Percentiles rank a stretch among this genome's conserved stretches.
Conservation (phyloP, 2,113 vertebrate genomes). For the Pyrgilauda ruficollis region DNA sequence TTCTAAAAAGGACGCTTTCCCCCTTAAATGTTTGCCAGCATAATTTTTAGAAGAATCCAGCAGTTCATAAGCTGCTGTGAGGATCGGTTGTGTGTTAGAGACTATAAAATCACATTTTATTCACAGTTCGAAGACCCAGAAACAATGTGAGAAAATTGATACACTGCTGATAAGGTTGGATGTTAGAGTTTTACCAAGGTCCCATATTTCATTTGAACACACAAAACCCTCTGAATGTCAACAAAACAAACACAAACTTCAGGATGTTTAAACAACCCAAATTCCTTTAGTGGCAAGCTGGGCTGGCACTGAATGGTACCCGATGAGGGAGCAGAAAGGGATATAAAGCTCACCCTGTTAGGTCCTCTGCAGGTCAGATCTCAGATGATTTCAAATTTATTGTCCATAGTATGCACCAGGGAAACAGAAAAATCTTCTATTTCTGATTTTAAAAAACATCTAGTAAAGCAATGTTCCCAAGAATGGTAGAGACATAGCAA, state of each 20-base stretch:
- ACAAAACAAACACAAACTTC: not conserved
- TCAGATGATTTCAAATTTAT: not conserved
- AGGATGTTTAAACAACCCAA: slow-evolving; percentile 6
- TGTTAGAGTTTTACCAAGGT: not conserved
- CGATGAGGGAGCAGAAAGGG: not conserved
- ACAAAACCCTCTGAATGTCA: not conserved
- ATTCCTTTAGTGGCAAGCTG: not conserved
- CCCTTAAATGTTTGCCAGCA: slow-evolving; percentile 29
- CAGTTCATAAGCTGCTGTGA: not conserved
- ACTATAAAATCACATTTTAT: not conserved
- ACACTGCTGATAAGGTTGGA: not conserved
- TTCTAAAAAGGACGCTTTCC: slow-evolving; percentile 34
- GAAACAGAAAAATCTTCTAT: not conserved
- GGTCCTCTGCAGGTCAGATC: not conserved
- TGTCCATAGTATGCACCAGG: not conserved
- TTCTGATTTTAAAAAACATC: not conserved
- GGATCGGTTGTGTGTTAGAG: not conserved
- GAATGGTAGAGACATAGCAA: not conserved
- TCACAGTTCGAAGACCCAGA: not conserved
- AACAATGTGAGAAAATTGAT: not conserved
- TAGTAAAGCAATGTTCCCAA: not conserved
- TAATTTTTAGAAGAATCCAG: slow-evolving; percentile 14
- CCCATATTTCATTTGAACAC: not conserved
- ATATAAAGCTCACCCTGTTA: not conserved
- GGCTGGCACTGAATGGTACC: not conserved